Percentiles rank a stretch among this genome's conserved stretches.
phyloP scores from a whole-genome alignment of 2,888 invertebrate genomes.

The Diarsia mendica region DNA sequence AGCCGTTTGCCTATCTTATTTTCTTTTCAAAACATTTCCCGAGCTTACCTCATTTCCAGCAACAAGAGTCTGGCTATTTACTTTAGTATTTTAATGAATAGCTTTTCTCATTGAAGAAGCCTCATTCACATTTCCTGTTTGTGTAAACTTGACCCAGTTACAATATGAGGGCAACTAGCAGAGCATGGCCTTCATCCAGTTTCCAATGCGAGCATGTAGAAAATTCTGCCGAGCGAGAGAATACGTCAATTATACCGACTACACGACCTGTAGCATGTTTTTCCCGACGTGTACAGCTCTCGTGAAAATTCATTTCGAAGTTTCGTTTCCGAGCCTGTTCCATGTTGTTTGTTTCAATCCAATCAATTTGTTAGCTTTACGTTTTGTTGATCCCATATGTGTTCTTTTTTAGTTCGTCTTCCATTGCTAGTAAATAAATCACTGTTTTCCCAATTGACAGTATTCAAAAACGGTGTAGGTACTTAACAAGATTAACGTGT shows the following conservation, averaged over 20 bases:
- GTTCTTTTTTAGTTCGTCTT: conserved; percentile 6
- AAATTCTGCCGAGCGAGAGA: conserved; percentile 70
- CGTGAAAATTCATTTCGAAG: conserved; percentile 54
- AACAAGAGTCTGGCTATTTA: conserved; percentile 6
- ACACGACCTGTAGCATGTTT: conserved; percentile 56
- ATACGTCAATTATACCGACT: conserved; percentile 67
- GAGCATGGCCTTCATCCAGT: conserved; percentile 74
- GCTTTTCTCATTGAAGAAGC: conserved; percentile 20
- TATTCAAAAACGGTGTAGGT: neutral
- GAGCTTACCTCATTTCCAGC: neutral
- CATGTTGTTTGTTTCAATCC: conserved; percentile 48
- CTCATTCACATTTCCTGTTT: conserved; percentile 60
- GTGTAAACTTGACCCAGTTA: conserved; percentile 77
- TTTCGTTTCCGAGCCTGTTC: conserved; percentile 40
- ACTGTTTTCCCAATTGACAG: conserved; percentile 1
- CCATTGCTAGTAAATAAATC: neutral
- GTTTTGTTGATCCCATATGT: conserved; percentile 16
- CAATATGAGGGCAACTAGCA: conserved; percentile 67
- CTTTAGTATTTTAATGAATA: neutral
- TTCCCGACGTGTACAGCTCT: conserved; percentile 43
- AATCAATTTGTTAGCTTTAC: conserved; percentile 46
- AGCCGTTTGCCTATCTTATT: neutral
- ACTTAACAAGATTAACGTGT: conserved; percentile 1
- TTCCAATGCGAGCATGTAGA: conserved; percentile 71
- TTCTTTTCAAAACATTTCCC: neutral